A percentile compares a stretch with the other conserved stretches of the same genome.
Evolutionary conservation across 2,888 invertebrate species (phyloP).

Genomic region (Sesamia inferens): DNA sequence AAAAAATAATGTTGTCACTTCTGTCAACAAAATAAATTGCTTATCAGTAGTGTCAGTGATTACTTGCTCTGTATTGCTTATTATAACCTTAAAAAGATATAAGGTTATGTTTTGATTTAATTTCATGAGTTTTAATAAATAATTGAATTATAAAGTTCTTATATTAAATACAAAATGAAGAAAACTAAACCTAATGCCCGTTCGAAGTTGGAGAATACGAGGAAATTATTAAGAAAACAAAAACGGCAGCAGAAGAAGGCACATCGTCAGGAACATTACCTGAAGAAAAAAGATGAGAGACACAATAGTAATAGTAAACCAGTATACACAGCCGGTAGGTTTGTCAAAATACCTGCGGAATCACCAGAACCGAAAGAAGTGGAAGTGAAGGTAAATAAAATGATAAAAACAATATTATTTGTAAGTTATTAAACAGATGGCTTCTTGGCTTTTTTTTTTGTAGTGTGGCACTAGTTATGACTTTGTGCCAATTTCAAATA

Average conservation of each 20-base stretch:
- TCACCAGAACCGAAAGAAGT: slow-evolving; percentile 56
- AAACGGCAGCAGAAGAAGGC: slow-evolving; percentile 92
- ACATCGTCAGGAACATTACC: slow-evolving; percentile 82
- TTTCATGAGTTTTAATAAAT: background rate
- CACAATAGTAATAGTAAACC: slow-evolving; percentile 37
- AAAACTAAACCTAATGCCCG: slow-evolving; percentile 71
- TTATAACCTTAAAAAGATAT: slow-evolving; percentile 55
- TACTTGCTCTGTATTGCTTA: too few species aligned
- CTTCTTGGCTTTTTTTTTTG: too few species aligned
- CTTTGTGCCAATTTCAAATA: too few species aligned
- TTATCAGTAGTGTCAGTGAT: slow-evolving; percentile 7
- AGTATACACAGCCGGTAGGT: slow-evolving; percentile 75
- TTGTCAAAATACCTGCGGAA: slow-evolving; percentile 80
- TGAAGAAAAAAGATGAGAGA: slow-evolving; percentile 76
- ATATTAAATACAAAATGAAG: slow-evolving; percentile 72
- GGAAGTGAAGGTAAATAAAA: slow-evolving; percentile 68
- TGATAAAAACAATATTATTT: background rate
- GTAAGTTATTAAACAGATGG: background rate
- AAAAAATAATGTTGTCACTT: too few species aligned
- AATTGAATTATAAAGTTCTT: background rate
- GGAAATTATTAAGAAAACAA: slow-evolving; percentile 94
- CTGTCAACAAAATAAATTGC: slow-evolving; percentile 9
- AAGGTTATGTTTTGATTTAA: slow-evolving; percentile 5
- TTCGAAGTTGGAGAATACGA: slow-evolving; percentile 80
- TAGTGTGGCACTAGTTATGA: too few species aligned